Percentiles rank a stretch among this genome's conserved stretches.
Evolutionary conservation across 2,797 vertebrate species (phyloP).

Genomic region (Pogoniulus pusillus): DNA sequence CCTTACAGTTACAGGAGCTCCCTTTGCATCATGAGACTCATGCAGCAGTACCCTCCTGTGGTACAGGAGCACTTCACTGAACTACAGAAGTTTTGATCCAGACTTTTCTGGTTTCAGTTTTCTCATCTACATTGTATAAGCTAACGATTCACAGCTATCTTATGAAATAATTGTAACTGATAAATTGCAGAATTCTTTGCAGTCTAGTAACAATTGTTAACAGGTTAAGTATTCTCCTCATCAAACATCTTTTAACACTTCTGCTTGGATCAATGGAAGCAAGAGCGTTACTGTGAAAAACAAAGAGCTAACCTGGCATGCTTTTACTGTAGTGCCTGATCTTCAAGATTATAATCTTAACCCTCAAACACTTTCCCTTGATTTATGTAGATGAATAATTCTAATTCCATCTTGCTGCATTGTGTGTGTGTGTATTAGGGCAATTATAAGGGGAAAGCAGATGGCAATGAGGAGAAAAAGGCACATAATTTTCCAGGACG

Average conservation of each 20-base stretch:
- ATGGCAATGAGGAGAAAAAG: constrained; percentile 13
- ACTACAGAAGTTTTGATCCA: neutral
- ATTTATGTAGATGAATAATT: neutral
- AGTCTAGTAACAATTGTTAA: neutral
- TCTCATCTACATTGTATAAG: neutral
- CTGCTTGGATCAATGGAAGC: neutral
- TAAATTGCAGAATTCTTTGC: neutral
- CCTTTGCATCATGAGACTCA: no score
- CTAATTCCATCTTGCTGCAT: neutral
- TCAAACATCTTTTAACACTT: neutral
- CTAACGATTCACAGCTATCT: neutral
- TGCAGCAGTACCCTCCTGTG: no score
- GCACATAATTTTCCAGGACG: constrained; percentile 8
- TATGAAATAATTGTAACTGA: neutral
- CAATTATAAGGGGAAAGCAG: constrained; percentile 44
- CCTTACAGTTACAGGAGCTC: neutral
- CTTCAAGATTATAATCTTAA: neutral
- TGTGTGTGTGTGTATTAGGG: neutral
- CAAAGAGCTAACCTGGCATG: neutral
- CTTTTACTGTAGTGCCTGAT: neutral
- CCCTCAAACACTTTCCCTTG: neutral
- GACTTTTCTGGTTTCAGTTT: neutral
- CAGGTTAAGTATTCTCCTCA: neutral
- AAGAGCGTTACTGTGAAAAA: neutral
- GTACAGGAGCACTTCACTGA: no score